Percentiles rank a stretch among this genome's conserved stretches.
Conservation (phyloP, 1,140 invertebrate genomes). For the Caenorhabditis tropicalis region DNA sequence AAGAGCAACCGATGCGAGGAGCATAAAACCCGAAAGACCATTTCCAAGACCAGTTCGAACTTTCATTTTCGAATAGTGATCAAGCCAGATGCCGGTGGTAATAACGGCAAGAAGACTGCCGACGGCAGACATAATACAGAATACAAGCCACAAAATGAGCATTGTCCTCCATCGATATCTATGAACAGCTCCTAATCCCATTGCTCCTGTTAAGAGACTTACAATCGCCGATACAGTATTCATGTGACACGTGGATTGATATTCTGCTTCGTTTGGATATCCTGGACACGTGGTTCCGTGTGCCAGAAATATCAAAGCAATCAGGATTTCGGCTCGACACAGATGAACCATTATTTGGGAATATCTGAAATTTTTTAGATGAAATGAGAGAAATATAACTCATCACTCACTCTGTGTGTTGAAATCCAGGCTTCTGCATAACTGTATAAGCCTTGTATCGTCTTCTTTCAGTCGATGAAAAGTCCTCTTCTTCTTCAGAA, state of each 20-base stretch:
- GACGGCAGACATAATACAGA: constrained; percentile 70
- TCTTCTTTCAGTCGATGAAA: constrained; percentile 56
- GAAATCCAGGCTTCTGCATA: constrained; percentile 68
- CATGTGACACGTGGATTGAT: constrained; percentile 70
- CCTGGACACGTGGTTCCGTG: constrained; percentile 68
- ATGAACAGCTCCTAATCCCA: constrained; percentile 68
- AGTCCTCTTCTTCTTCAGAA: constrained; percentile 61
- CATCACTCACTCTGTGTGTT: constrained; percentile 66
- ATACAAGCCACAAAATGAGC: constrained; percentile 69
- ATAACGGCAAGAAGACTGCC: constrained; percentile 70
- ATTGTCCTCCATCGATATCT: constrained; percentile 69
- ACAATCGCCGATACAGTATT: constrained; percentile 69
- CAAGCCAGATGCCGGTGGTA: constrained; percentile 68
- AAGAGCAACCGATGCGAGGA: constrained; percentile 68
- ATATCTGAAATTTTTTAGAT: constrained; percentile 57
- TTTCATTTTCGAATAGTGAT: constrained; percentile 70
- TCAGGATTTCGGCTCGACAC: constrained; percentile 68
- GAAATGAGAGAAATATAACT: neutral
- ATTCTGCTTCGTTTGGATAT: constrained; percentile 64
- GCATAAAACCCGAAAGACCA: constrained; percentile 68
- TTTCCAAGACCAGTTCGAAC: constrained; percentile 68
- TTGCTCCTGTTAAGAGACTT: constrained; percentile 66
- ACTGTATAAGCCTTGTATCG: constrained; percentile 70
- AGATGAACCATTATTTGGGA: constrained; percentile 68
- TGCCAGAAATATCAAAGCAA: constrained; percentile 65